A percentile compares a stretch with the other conserved stretches of the same genome.
Evolutionary conservation across 2,888 invertebrate species (phyloP).

Genomic region (Meandrusa payeni): DNA sequence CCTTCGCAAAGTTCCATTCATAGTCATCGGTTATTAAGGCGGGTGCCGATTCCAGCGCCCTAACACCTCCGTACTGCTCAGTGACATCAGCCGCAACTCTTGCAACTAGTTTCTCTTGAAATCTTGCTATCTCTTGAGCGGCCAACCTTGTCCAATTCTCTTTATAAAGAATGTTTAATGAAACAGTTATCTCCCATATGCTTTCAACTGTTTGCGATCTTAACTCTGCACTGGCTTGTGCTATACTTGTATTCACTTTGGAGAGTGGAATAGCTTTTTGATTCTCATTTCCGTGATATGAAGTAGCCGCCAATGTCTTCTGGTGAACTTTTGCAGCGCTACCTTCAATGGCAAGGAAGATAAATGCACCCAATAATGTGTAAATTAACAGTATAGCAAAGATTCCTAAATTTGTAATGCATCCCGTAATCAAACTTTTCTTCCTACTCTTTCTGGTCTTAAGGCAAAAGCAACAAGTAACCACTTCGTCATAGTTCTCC

Average conservation of each 20-base stretch:
- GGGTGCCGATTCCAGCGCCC: constrained; percentile 68
- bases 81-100: constrained; percentile 88
- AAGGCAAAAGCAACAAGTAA: constrained; percentile 72
- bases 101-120: constrained; percentile 90
- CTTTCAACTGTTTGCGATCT: constrained; percentile 88
- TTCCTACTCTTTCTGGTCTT: constrained; percentile 73
- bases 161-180: constrained; percentile 91
- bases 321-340: constrained; percentile 77
- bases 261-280: constrained; percentile 54
- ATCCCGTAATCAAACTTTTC: constrained; percentile 81
- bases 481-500: constrained; percentile 63
- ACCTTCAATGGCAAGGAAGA: constrained; percentile 92
- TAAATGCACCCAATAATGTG: constrained; percentile 87
- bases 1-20: constrained; percentile 94
- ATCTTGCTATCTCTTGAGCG: constrained; percentile 84
- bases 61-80: constrained; percentile 72
- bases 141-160: constrained; percentile 94
- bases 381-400: constrained; percentile 90
- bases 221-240: constrained; percentile 67
- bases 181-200: constrained; percentile 95
- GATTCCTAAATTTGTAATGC: constrained; percentile 90
- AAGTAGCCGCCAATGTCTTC: constrained; percentile 72
- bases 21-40: constrained; percentile 78
- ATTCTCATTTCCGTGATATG: constrained; percentile 64
- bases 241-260: constrained; percentile 61